Evolutionary conservation across 2,888 invertebrate species (phyloP).

Genomic region (Meteorus colon): DNA sequence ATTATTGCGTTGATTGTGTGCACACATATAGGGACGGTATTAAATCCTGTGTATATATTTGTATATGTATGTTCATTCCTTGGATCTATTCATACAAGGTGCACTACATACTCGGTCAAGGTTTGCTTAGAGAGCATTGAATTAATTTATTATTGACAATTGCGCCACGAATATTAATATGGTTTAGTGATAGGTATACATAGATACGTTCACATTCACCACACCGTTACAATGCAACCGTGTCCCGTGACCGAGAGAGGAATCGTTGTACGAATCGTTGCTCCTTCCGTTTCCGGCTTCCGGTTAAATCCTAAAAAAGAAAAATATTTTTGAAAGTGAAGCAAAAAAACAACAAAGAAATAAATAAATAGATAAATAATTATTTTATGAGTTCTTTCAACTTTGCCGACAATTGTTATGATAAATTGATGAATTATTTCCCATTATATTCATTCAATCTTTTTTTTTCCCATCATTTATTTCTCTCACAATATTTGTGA

Average conservation of each 20-base stretch:
- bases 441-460: neutral
- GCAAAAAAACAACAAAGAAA: neutral
- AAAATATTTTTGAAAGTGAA: neutral
- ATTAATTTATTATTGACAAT: slow-evolving; percentile 38
- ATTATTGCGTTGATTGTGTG: slow-evolving; percentile 28
- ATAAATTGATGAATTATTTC: neutral
- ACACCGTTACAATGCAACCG: slow-evolving; percentile 42
- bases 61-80: neutral
- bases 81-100: slow-evolving; percentile 15
- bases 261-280: slow-evolving; percentile 32
- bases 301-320: slow-evolving; percentile 10
- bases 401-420: neutral
- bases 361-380: neutral
- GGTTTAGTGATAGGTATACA: slow-evolving; percentile 9
- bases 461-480: neutral
- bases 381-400: neutral
- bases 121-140: slow-evolving; percentile 11
- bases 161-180: slow-evolving; percentile 24
- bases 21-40: neutral
- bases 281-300: slow-evolving; percentile 44
- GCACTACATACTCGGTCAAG: slow-evolving; percentile 39
- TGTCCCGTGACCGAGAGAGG: slow-evolving; percentile 40
- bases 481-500: neutral
- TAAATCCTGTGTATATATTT: neutral
- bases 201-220: neutral